Percentiles rank a stretch among this genome's conserved stretches.
These are phyloP conservation scores for Oenanthe melanoleuca DNA, from an alignment of 2,113 vertebrate species.

Conservation along the genomic window DNA sequence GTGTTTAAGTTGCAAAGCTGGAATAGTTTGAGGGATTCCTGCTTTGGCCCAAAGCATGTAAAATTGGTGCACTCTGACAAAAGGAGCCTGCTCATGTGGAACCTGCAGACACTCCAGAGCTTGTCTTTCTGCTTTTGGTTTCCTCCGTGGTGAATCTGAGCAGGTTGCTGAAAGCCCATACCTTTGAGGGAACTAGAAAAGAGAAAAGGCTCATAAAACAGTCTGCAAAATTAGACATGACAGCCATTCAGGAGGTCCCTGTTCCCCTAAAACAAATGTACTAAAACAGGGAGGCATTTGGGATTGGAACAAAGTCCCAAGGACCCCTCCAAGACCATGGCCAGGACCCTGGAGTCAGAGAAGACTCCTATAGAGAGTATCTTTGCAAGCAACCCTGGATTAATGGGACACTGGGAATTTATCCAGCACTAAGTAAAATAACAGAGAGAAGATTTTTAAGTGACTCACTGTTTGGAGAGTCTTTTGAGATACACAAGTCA, in stretches of 20 bases:
- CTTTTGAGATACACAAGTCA: slow-evolving; percentile 27
- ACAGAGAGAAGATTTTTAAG: not conserved
- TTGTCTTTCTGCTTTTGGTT: not conserved
- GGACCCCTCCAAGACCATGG: not conserved
- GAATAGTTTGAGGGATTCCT: not conserved
- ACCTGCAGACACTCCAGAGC: not conserved
- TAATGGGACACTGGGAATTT: not conserved
- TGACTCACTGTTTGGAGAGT: slow-evolving; percentile 23
- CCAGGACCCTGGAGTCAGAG: not conserved
- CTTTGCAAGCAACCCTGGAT: not conserved
- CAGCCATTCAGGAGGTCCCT: not conserved
- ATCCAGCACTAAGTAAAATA: not conserved
- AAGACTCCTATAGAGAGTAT: not conserved
- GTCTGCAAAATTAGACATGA: not conserved
- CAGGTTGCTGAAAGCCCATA: not conserved
- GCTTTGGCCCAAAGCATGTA: not conserved
- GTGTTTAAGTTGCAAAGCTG: not conserved
- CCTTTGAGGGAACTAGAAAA: not conserved
- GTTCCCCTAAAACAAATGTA: not conserved
- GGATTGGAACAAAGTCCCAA: not conserved
- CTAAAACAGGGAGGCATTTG: not conserved
- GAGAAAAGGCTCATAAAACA: not conserved
- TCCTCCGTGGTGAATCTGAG: not conserved
- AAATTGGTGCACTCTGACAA: not conserved
- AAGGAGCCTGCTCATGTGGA: not conserved